Evolutionary conservation across 2,113 vertebrate species (phyloP).

Genomic region (Desmodus rotundus): DNA sequence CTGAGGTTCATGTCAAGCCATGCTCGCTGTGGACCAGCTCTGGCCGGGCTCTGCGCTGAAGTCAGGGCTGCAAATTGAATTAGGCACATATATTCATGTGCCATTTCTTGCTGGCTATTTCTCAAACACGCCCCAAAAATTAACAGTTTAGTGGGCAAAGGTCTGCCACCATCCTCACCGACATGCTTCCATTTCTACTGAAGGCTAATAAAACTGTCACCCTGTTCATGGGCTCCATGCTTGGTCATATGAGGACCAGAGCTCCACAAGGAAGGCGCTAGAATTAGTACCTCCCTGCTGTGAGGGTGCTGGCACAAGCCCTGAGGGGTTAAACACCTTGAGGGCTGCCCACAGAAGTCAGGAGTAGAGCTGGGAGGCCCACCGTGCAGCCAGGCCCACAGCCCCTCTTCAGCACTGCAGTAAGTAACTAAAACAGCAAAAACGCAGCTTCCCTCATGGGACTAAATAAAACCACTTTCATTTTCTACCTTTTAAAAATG

Average conservation of each 20-base stretch:
- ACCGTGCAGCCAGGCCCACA: background rate
- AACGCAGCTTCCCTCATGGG: background rate
- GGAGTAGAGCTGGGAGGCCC: background rate
- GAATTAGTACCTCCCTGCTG: background rate
- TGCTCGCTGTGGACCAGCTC: background rate
- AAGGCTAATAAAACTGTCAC: background rate
- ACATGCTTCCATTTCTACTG: background rate
- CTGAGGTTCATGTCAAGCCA: background rate
- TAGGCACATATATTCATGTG: fast-evolving
- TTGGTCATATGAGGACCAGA: background rate
- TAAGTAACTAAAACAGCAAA: background rate
- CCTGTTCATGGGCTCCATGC: background rate
- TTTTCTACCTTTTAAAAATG: background rate
- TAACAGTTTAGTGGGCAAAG: background rate
- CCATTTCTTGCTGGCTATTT: background rate
- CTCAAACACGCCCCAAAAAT: background rate
- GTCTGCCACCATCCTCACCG: background rate
- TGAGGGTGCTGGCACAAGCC: background rate
- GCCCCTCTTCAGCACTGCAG: background rate
- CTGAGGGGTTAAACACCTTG: background rate
- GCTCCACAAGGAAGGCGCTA: background rate
- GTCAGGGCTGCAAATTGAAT: background rate
- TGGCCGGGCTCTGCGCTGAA: background rate
- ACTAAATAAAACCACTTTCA: background rate
- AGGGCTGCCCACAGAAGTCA: background rate